phyloP scores from a whole-genome alignment of 1,140 invertebrate genomes.

The Leptinotarsa texana region DNA sequence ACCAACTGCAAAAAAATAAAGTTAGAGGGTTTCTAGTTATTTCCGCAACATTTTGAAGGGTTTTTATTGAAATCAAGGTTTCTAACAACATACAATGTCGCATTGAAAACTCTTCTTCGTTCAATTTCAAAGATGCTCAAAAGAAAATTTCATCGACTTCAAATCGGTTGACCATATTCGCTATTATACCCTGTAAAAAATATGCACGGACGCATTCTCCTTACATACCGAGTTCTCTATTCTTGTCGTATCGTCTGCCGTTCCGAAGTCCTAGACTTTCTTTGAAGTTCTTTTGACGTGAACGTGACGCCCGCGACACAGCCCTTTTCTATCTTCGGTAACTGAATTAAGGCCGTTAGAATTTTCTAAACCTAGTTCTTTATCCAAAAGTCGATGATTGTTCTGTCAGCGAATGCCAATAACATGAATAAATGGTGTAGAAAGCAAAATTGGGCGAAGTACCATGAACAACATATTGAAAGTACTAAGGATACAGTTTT shows the following conservation, averaged over 20 bases:
- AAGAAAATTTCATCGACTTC: neutral
- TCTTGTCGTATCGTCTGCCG: constrained; percentile 28
- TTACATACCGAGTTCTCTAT: constrained; percentile 34
- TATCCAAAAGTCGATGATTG: neutral
- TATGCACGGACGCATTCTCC: constrained; percentile 37
- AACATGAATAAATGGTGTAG: too few relatives aligned
- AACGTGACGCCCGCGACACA: constrained; percentile 25
- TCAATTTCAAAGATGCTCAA: too few relatives aligned
- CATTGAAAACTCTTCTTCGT: too few relatives aligned
- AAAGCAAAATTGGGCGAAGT: too few relatives aligned
- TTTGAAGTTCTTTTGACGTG: constrained; percentile 30
- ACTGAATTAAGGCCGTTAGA: constrained; percentile 30
- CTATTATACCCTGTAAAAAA: constrained; percentile 8
- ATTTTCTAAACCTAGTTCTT: neutral
- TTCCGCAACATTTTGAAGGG: too few relatives aligned
- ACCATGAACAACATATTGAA: too few relatives aligned
- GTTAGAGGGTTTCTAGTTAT: too few relatives aligned
- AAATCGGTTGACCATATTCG: neutral
- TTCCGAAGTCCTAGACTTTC: constrained; percentile 25
- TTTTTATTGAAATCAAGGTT: too few relatives aligned
- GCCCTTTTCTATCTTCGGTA: constrained; percentile 16
- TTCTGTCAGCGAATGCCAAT: too few relatives aligned
- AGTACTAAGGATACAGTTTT: too few relatives aligned
- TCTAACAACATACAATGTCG: too few relatives aligned
- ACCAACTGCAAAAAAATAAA: too few relatives aligned